Evolutionary conservation across 2,888 invertebrate genomes (phyloP).

Genomic region (Philonicus albiceps): DNA sequence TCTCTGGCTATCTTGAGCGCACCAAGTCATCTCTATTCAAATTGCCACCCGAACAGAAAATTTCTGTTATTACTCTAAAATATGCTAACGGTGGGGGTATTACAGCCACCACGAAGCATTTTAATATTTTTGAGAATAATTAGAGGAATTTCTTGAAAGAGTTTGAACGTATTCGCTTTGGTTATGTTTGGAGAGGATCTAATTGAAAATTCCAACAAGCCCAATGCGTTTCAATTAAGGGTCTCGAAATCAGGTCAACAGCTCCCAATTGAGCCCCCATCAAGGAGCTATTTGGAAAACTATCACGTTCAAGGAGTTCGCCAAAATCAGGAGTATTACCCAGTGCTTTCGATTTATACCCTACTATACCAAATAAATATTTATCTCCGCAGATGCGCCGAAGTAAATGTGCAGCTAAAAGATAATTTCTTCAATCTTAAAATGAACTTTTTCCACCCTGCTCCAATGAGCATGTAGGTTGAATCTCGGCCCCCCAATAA

Average conservation of each 20-base stretch:
- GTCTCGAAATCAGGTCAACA: neutral
- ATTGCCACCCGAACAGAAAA: neutral
- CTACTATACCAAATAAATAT: neutral
- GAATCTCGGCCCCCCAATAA: slow-evolving; percentile 34
- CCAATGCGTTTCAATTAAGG: neutral
- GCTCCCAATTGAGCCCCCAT: neutral
- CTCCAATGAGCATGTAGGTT: neutral
- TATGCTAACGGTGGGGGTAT: neutral
- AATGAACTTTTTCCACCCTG: slow-evolving; percentile 12
- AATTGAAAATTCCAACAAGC: neutral
- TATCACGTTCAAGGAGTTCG: slow-evolving; percentile 20
- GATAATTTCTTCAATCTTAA: slow-evolving; percentile 37
- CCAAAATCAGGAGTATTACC: neutral
- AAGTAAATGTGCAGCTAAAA: slow-evolving; percentile 19
- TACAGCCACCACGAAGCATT: neutral
- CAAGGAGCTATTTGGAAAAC: neutral
- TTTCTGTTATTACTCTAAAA: neutral
- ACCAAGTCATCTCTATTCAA: neutral
- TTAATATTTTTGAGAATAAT: neutral
- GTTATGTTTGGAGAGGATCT: neutral
- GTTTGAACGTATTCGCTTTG: neutral
- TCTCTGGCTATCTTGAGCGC: slow-evolving; percentile 3
- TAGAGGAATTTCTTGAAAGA: neutral
- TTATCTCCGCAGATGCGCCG: neutral
- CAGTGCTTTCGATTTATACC: neutral